Percentiles rank a stretch among this genome's conserved stretches.
phyloP scores from a whole-genome alignment of 1,140 invertebrate genomes.

The Megalonaias nervosa region DNA sequence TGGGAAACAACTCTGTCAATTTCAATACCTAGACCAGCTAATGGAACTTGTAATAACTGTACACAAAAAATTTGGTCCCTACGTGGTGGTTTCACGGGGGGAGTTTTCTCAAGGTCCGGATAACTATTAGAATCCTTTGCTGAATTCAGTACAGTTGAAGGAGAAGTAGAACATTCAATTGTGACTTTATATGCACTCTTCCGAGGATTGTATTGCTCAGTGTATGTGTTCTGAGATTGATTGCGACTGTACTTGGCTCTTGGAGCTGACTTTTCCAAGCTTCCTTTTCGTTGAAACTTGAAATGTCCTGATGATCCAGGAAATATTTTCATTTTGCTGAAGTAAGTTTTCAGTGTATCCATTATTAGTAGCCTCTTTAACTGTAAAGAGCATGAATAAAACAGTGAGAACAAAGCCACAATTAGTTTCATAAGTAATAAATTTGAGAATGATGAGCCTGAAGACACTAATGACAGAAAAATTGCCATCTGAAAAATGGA shows the following conservation, averaged over 20 bases:
- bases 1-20: not conserved
- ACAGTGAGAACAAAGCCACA: not conserved
- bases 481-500: no score
- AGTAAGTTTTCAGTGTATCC: slow-evolving; percentile 36
- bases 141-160: slow-evolving; percentile 17
- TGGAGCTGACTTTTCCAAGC: slow-evolving; percentile 5
- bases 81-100: slow-evolving; percentile 28
- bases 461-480: no score
- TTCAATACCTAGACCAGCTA: slow-evolving; percentile 12
- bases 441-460: no score
- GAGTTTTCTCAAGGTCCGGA: slow-evolving; percentile 8
- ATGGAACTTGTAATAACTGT: slow-evolving; percentile 15
- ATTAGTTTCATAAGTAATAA: not conserved
- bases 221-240: slow-evolving; percentile 33
- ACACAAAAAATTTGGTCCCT: slow-evolving; percentile 30
- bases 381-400: not conserved
- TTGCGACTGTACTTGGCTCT: slow-evolving; percentile 24
- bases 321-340: slow-evolving; percentile 37
- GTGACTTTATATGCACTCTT: slow-evolving; percentile 11
- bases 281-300: slow-evolving; percentile 24
- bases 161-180: slow-evolving; percentile 6
- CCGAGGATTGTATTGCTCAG: slow-evolving; percentile 1
- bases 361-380: not conserved
- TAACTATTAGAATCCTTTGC: not conserved
- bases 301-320: slow-evolving; percentile 21